phyloP scores from a whole-genome alignment of 1,140 invertebrate species.

The Brachionus calyciflorus region DNA sequence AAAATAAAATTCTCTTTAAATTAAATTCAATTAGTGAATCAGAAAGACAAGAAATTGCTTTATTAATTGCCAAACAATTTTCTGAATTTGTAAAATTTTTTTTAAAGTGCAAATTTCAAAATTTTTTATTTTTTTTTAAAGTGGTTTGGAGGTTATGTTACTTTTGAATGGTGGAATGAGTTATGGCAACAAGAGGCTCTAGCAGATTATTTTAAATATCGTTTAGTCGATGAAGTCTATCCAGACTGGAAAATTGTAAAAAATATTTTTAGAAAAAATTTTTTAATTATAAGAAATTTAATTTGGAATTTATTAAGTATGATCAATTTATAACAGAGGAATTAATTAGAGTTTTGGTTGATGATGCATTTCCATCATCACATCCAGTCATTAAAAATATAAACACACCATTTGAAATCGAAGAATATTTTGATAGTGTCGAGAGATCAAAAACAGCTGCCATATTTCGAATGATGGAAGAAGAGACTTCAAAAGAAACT shows the following conservation, averaged over 20 bases:
- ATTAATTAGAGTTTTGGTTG: not conserved
- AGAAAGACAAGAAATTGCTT: slow-evolving; percentile 28
- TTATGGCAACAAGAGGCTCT: slow-evolving; percentile 45
- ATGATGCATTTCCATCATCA: slow-evolving; percentile 23
- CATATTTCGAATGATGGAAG: slow-evolving; percentile 39
- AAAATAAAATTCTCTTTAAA: slow-evolving; percentile 24
- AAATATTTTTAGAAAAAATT: not conserved
- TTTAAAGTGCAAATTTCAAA: not conserved
- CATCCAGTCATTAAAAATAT: slow-evolving; percentile 32
- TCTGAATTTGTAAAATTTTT: slow-evolving; percentile 40
- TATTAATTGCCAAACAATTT: slow-evolving; percentile 41
- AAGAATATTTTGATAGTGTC: slow-evolving; percentile 43
- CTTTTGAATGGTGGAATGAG: slow-evolving; percentile 42
- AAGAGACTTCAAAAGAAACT: not conserved
- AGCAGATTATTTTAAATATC: slow-evolving; percentile 39
- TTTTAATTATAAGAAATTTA: not conserved
- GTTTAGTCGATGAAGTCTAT: not conserved
- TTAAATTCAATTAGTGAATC: slow-evolving; percentile 6
- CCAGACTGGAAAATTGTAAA: slow-evolving; percentile 39
- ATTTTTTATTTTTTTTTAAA: not conserved
- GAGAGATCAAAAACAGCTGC: slow-evolving; percentile 40
- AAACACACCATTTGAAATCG: slow-evolving; percentile 19
- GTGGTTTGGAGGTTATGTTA: slow-evolving; percentile 44
- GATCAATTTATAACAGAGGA: slow-evolving; percentile 30
- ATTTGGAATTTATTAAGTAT: slow-evolving; percentile 29